Percentiles rank a stretch among this genome's conserved stretches.
Evolutionary conservation across 2,113 vertebrate species (phyloP).

Genomic region (Prochilodus magdalenae): DNA sequence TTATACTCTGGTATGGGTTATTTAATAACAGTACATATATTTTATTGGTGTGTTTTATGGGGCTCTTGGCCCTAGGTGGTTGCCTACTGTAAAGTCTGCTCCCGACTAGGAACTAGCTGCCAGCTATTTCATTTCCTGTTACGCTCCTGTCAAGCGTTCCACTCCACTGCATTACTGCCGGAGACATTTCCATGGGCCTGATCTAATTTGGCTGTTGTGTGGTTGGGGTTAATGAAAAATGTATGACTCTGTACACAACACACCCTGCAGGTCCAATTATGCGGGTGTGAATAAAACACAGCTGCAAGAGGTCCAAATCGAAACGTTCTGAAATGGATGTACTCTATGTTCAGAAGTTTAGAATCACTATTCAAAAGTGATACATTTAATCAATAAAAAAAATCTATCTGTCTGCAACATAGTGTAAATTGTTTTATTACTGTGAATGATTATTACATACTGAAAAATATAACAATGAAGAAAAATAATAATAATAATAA

Average conservation of each 20-base stretch:
- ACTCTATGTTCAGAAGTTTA: background rate
- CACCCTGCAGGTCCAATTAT: constrained; percentile 47
- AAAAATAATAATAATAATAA: no score
- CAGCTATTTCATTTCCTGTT: constrained; percentile 55
- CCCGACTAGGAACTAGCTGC: background rate
- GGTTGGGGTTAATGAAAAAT: constrained; percentile 50
- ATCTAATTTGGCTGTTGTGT: constrained; percentile 49
- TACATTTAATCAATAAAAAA: no score
- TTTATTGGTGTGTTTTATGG: background rate
- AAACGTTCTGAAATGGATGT: constrained; percentile 38
- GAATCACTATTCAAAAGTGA: background rate
- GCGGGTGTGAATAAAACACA: constrained; percentile 41
- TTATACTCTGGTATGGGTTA: background rate
- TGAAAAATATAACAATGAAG: no score
- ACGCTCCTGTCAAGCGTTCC: constrained; percentile 45
- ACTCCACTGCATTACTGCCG: constrained; percentile 39
- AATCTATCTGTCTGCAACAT: no score
- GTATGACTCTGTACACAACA: constrained; percentile 47
- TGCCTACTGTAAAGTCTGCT: background rate
- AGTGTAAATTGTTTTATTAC: no score
- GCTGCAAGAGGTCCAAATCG: constrained; percentile 32
- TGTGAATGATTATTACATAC: no score
- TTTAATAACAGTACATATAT: background rate
- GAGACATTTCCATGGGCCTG: constrained; percentile 61
- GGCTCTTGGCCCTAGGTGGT: background rate